Evolutionary conservation across 2,113 vertebrate species (phyloP).

Genomic region (Rhodinocichla rosea): DNA sequence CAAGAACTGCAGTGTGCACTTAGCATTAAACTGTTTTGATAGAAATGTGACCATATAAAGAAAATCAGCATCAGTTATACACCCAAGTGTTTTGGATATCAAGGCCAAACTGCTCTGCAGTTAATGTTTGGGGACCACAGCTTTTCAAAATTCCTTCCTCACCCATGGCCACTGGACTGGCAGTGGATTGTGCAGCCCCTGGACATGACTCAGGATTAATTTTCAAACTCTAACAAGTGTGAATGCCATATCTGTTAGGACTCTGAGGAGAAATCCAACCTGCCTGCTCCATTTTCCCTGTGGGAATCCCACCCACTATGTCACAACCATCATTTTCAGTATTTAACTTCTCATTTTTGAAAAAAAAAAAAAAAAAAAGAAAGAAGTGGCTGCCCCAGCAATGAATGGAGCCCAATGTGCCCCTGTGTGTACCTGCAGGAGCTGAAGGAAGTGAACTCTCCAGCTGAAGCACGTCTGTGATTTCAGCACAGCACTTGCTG

Average conservation of each 20-base stretch:
- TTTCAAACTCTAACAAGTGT: neutral
- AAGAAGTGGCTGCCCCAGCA: neutral
- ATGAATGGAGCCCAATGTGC: conserved; percentile 10
- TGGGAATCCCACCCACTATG: conserved; percentile 29
- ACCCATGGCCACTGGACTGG: neutral
- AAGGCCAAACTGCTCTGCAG: neutral
- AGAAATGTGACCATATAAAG: neutral
- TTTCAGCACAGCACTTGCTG: neutral
- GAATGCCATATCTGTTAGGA: conserved; percentile 21
- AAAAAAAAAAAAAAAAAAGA: neutral
- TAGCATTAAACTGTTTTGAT: neutral
- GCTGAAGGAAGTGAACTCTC: neutral
- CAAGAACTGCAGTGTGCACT: neutral
- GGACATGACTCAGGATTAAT: neutral
- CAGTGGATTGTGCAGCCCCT: neutral
- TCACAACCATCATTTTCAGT: neutral
- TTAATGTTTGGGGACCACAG: neutral
- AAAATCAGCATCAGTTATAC: neutral
- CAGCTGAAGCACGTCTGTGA: neutral
- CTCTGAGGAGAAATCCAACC: conserved; percentile 17
- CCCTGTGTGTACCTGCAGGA: neutral
- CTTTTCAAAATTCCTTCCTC: neutral
- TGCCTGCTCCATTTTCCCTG: neutral
- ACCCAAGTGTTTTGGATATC: neutral
- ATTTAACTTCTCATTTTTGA: neutral